These are phyloP conservation scores for Phytoseiulus persimilis DNA, from an alignment of 2,888 invertebrate genomes.

Conservation along the genomic window DNA sequence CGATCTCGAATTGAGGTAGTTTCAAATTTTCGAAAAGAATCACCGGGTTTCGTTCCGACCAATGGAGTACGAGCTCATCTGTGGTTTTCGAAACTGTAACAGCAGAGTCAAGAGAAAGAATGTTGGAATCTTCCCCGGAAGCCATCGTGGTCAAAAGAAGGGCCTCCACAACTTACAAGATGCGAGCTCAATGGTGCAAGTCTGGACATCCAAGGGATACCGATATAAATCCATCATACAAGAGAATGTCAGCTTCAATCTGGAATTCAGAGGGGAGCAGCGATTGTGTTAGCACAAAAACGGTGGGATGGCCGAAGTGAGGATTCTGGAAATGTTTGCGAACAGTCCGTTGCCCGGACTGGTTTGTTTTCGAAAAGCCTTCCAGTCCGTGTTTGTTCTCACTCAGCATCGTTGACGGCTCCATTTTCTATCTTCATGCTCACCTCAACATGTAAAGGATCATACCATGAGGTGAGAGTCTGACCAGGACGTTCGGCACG, in stretches of 20 bases:
- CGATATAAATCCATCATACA: conserved; percentile 47
- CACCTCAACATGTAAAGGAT: conserved; percentile 48
- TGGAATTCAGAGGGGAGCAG: conserved; percentile 29
- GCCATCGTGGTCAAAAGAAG: neutral
- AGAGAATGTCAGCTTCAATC: conserved; percentile 44
- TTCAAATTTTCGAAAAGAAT: conserved; percentile 47
- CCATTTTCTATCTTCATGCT: neutral
- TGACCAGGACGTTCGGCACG: conserved; percentile 47
- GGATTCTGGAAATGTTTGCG: too few relatives aligned
- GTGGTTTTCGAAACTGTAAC: conserved; percentile 48
- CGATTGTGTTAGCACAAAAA: neutral
- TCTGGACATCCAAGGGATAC: conserved; percentile 55
- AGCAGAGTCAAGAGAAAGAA: too few relatives aligned
- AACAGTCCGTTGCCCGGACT: too few relatives aligned
- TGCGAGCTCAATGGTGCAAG: conserved; percentile 56
- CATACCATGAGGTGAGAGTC: conserved; percentile 46
- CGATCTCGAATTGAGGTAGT: conserved; percentile 48
- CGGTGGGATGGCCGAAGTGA: too few relatives aligned
- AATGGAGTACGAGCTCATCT: conserved; percentile 47
- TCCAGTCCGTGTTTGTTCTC: neutral
- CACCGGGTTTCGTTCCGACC: conserved; percentile 47
- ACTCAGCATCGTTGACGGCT: neutral
- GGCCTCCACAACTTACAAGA: conserved; percentile 50
- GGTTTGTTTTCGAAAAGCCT: too few relatives aligned
- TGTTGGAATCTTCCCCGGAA: too few relatives aligned